A percentile compares a stretch with the other conserved stretches of the same genome.
These are phyloP conservation scores for Channa striata DNA, from an alignment of 2,797 vertebrate genomes.

Conservation along the genomic window DNA sequence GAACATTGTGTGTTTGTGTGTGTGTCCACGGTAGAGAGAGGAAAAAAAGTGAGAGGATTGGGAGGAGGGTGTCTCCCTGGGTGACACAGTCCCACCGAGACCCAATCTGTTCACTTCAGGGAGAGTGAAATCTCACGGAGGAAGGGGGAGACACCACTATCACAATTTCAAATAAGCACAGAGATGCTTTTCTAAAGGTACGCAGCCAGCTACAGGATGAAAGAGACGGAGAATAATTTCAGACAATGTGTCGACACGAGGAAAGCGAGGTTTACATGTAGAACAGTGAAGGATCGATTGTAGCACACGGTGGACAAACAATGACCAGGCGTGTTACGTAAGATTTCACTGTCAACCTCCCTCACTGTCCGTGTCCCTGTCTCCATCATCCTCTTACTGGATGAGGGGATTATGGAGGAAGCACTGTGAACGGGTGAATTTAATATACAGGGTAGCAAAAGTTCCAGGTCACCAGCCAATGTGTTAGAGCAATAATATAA, in stretches of 20 bases:
- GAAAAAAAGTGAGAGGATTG: conserved; percentile 73
- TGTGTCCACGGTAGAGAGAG: conserved; percentile 47
- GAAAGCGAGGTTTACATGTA: not conserved
- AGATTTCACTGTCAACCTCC: conserved; percentile 63
- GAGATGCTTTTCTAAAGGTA: conserved; percentile 7
- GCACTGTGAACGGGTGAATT: conserved; percentile 75
- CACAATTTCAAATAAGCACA: conserved; percentile 25
- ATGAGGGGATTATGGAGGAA: conserved; percentile 78
- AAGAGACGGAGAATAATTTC: not conserved
- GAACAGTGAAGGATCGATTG: conserved; percentile 30
- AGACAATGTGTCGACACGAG: not conserved
- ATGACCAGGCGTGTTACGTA: conserved; percentile 72
- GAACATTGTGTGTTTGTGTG: conserved; percentile 17
- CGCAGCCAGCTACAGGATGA: not conserved
- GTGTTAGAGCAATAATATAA: conserved; percentile 5
- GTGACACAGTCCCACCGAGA: conserved; percentile 87
- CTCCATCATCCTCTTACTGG: conserved; percentile 82
- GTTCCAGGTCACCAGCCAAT: conserved; percentile 41
- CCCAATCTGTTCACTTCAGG: conserved; percentile 88
- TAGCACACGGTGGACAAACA: conserved; percentile 33
- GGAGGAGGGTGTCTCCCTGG: conserved; percentile 83
- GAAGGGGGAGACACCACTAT: conserved; percentile 45
- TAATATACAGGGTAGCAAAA: conserved; percentile 70
- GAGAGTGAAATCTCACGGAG: conserved; percentile 45
- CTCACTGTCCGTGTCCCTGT: conserved; percentile 44